phyloP scores from a whole-genome alignment of 2,888 invertebrate species.

The Amblyjoppa fuscipennis region DNA sequence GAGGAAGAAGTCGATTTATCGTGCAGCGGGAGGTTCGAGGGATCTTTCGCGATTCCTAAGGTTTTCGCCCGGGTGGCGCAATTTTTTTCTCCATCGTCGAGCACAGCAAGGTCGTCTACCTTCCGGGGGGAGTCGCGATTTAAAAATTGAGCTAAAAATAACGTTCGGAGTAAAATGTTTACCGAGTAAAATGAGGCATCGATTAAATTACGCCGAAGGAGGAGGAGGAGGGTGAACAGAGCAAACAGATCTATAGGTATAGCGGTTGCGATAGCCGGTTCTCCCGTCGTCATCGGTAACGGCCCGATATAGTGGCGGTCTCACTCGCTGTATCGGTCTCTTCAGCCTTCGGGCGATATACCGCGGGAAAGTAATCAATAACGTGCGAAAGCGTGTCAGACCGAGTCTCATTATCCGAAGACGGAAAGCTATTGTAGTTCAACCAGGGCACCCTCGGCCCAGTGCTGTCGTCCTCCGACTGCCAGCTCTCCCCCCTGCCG shows the following conservation, averaged over 20 bases:
- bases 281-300: slow-evolving; percentile 43
- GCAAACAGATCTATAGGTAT: slow-evolving; percentile 38
- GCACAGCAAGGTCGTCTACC: background rate
- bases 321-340: slow-evolving; percentile 37
- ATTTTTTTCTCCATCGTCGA: background rate
- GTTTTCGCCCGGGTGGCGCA: background rate
- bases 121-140: background rate
- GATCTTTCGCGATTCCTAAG: slow-evolving; percentile 10
- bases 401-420: slow-evolving; percentile 79
- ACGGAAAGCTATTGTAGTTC: slow-evolving; percentile 77
- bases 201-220: slow-evolving; percentile 25
- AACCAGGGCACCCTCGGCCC: slow-evolving; percentile 30
- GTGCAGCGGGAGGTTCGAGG: slow-evolving; percentile 7
- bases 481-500: background rate
- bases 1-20: slow-evolving; percentile 53
- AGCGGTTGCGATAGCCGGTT: slow-evolving; percentile 35
- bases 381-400: slow-evolving; percentile 76
- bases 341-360: slow-evolving; percentile 46
- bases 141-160: slow-evolving; percentile 17
- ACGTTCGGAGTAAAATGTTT: slow-evolving; percentile 7
- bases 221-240: slow-evolving; percentile 23
- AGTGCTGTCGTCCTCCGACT: slow-evolving; percentile 15
- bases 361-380: slow-evolving; percentile 78
- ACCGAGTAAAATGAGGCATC: slow-evolving; percentile 5
- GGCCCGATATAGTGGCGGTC: slow-evolving; percentile 38